phyloP scores from a whole-genome alignment of 1,140 invertebrate genomes.

The Orchesella cincta region DNA sequence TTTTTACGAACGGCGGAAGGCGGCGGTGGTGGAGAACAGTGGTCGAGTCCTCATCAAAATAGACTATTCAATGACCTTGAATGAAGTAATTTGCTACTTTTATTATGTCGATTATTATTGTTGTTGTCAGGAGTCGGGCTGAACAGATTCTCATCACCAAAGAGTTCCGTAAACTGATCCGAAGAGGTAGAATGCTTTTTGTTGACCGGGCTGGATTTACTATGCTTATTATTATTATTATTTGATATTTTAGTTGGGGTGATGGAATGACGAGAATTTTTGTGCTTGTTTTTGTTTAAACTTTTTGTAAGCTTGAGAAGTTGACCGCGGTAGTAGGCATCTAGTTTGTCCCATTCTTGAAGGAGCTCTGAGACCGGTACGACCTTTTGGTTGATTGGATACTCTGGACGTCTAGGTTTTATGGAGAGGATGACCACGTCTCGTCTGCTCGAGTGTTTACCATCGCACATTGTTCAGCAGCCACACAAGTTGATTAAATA shows the following conservation, averaged over 20 bases:
- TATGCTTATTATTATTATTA: not conserved
- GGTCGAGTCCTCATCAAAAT: not conserved
- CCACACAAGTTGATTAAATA: not conserved
- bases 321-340: conserved; percentile 41
- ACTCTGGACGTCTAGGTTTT: conserved; percentile 36
- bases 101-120: not conserved
- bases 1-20: not conserved
- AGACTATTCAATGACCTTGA: conserved; percentile 7
- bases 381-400: conserved; percentile 28
- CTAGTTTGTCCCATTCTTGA: conserved; percentile 42
- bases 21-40: not conserved
- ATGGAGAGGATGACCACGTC: conserved; percentile 41
- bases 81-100: conserved; percentile 2
- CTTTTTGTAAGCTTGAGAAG: conserved; percentile 32
- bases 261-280: conserved; percentile 1
- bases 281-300: conserved; percentile 15
- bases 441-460: not conserved
- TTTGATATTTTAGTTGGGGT: not conserved
- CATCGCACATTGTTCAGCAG: conserved; percentile 19
- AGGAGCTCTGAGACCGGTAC: conserved; percentile 32
- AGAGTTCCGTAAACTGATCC: conserved; percentile 28
- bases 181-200: not conserved
- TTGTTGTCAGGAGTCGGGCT: not conserved
- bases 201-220: not conserved
- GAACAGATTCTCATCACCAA: conserved; percentile 30